Conservation (phyloP, 1,140 invertebrate genomes). For the Epicauta chinensis region DNA sequence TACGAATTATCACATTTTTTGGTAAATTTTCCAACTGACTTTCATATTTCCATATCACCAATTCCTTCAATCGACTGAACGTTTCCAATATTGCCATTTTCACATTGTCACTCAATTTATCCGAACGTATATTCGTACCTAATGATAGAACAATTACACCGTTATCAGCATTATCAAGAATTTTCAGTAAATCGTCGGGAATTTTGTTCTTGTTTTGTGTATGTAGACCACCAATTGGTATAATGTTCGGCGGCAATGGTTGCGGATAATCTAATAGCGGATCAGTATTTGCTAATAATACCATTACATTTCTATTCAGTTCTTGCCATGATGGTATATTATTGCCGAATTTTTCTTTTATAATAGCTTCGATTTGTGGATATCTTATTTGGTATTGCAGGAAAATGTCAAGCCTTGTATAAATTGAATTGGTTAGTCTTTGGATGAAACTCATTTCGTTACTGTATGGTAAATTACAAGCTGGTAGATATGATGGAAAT, state of each 20-base stretch:
- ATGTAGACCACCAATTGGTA: conserved; percentile 55
- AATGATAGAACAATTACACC: too few species aligned
- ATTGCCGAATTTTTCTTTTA: conserved; percentile 2
- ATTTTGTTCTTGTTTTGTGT: conserved; percentile 32
- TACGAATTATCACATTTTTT: conserved; percentile 50
- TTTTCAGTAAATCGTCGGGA: conserved; percentile 27
- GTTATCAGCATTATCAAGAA: conserved; percentile 43
- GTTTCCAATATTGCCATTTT: conserved; percentile 39
- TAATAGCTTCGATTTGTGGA: neutral
- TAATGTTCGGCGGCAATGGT: conserved; percentile 42
- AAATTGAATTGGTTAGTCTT: conserved; percentile 4
- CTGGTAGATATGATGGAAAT: conserved; percentile 1
- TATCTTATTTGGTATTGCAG: neutral
- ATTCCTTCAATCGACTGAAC: conserved; percentile 39
- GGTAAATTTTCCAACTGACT: conserved; percentile 41
- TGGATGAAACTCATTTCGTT: conserved; percentile 5
- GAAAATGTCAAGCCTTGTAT: neutral
- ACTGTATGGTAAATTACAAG: neutral
- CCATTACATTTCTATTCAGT: neutral
- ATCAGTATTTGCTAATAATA: neutral
- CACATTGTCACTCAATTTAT: conserved; percentile 32
- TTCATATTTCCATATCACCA: conserved; percentile 44
- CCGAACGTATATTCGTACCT: conserved; percentile 41
- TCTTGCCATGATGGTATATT: conserved; percentile 6
- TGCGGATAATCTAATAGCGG: conserved; percentile 41